Evolutionary conservation across 2,888 invertebrate genomes (phyloP).

Genomic region (Sarcophaga carnaria): DNA sequence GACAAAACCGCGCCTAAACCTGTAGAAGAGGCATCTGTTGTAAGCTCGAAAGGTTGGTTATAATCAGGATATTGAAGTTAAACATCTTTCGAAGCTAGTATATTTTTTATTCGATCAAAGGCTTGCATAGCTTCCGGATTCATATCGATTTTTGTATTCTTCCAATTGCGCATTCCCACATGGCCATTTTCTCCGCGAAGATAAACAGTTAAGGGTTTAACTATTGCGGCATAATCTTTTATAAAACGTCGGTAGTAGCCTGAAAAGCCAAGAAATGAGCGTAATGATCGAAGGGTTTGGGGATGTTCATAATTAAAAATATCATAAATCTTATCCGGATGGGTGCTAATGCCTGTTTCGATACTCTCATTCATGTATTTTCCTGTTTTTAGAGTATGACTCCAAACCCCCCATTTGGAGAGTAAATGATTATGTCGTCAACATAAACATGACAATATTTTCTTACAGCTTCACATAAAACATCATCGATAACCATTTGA

Average conservation of each 20-base stretch:
- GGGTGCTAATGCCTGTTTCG: slow-evolving; percentile 1
- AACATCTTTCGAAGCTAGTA: slow-evolving; percentile 38
- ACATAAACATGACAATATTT: slow-evolving; percentile 5
- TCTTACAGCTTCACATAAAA: not conserved
- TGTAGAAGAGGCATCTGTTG: slow-evolving; percentile 28
- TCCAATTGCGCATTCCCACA: slow-evolving; percentile 2
- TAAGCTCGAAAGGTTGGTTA: slow-evolving; percentile 5
- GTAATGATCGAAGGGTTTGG: not conserved
- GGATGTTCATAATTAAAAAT: slow-evolving; percentile 5
- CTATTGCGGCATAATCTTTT: slow-evolving; percentile 8
- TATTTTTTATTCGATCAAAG: slow-evolving; percentile 1
- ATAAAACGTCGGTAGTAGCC: slow-evolving; percentile 14
- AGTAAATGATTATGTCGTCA: not conserved
- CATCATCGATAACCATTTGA: too few relatives aligned
- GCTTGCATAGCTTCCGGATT: slow-evolving; percentile 13
- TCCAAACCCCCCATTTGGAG: not conserved
- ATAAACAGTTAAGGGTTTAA: slow-evolving; percentile 9
- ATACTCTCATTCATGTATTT: not conserved
- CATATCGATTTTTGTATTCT: not conserved
- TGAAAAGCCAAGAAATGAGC: slow-evolving; percentile 22
- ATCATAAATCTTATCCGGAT: slow-evolving; percentile 9
- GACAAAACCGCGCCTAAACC: slow-evolving; percentile 24
- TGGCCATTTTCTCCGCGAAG: slow-evolving; percentile 20
- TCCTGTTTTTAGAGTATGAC: not conserved
- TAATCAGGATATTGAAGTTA: slow-evolving; percentile 27